Conservation (phyloP, 2,888 invertebrate genomes). For the Caenorhabditis sp. region DNA sequence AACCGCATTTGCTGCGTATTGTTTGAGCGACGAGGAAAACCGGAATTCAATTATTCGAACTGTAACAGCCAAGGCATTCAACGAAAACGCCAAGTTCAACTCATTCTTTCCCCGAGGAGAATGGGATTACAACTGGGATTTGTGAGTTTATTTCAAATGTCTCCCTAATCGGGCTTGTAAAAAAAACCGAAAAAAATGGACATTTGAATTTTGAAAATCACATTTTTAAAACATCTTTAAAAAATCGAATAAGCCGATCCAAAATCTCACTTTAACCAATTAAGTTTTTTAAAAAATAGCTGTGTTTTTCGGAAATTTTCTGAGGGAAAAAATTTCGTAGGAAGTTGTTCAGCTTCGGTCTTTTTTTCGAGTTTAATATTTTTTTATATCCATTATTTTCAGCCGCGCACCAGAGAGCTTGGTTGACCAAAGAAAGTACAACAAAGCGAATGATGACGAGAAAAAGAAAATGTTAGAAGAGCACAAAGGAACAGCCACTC, state of each 20-base stretch:
- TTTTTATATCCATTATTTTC: too few relatives aligned
- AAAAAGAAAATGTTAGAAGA: slow-evolving; percentile 57
- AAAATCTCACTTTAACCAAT: too few relatives aligned
- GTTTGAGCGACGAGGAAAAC: slow-evolving; percentile 17
- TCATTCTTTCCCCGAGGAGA: slow-evolving; percentile 54
- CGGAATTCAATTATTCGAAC: slow-evolving; percentile 10
- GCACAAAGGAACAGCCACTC: slow-evolving; percentile 73
- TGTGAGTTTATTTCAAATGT: slow-evolving; percentile 44
- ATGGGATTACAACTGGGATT: slow-evolving; percentile 67
- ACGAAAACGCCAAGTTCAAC: slow-evolving; percentile 32
- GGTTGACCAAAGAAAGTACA: slow-evolving; percentile 50
- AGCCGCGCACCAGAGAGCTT: slow-evolving; percentile 63
- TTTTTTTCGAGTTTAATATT: too few relatives aligned
- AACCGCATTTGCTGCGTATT: slow-evolving; percentile 6
- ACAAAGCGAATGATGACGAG: slow-evolving; percentile 52
- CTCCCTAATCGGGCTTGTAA: neutral
- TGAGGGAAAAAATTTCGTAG: too few relatives aligned
- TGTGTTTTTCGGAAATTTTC: too few relatives aligned
- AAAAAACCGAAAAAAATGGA: too few relatives aligned
- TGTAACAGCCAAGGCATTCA: slow-evolving; percentile 23
- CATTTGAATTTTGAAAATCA: too few relatives aligned
- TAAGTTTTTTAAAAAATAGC: too few relatives aligned
- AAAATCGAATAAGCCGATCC: too few relatives aligned
- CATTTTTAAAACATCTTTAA: too few relatives aligned
- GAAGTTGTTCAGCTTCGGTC: too few relatives aligned